Percentiles rank a stretch among this genome's conserved stretches.
Conservation (phyloP, 1,140 invertebrate genomes). For the Drosophila athabasca region DNA sequence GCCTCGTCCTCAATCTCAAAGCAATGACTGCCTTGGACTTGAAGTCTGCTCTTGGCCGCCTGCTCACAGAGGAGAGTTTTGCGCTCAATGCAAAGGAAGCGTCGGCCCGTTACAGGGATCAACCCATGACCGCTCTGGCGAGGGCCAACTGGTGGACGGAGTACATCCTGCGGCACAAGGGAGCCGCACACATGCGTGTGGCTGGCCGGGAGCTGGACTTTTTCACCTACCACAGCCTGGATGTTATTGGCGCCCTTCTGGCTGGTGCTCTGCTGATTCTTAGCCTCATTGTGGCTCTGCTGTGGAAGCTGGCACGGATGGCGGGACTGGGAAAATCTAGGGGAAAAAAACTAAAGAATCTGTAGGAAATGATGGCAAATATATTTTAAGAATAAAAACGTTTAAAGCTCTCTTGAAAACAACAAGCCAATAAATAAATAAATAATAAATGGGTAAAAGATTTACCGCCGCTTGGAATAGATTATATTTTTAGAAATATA, state of each 20-base stretch:
- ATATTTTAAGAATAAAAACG: neutral
- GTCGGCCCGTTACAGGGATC: slow-evolving; percentile 85
- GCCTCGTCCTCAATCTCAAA: slow-evolving; percentile 40
- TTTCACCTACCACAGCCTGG: slow-evolving; percentile 52
- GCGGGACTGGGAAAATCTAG: too few species aligned
- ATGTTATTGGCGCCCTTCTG: slow-evolving; percentile 26
- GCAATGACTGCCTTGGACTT: slow-evolving; percentile 21
- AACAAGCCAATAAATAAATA: too few species aligned
- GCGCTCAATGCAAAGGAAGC: slow-evolving; percentile 53
- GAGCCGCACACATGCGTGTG: slow-evolving; percentile 83
- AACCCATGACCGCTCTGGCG: slow-evolving; percentile 85
- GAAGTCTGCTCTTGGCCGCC: neutral
- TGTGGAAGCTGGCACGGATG: too few species aligned
- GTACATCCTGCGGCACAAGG: slow-evolving; percentile 84
- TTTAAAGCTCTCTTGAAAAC: neutral
- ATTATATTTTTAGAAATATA: too few species aligned
- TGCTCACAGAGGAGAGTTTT: slow-evolving; percentile 42
- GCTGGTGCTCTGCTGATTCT: neutral
- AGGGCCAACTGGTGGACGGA: slow-evolving; percentile 87
- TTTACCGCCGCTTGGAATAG: too few species aligned
- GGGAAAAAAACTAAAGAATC: neutral
- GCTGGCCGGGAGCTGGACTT: slow-evolving; percentile 59
- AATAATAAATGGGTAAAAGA: too few species aligned
- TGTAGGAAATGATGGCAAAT: neutral
- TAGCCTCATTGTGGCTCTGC: neutral